A percentile compares a stretch with the other conserved stretches of the same genome.
Evolutionary conservation across 1,140 invertebrate species (phyloP).

Genomic region (Ceratoteleas bidentatus): DNA sequence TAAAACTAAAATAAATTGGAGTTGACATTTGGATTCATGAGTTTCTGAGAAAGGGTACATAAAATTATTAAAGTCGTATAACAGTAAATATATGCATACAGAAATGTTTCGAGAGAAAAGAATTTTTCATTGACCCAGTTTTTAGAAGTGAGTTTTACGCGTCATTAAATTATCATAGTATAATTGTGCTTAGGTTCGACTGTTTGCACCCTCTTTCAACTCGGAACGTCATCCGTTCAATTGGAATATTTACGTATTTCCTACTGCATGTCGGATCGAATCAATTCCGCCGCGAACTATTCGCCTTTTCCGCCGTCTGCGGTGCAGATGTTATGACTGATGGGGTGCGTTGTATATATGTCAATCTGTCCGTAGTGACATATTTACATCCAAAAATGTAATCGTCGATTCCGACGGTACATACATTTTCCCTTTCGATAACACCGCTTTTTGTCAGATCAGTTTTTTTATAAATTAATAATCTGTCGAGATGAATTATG

Average conservation of each 20-base stretch:
- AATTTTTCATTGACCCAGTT: too few relatives aligned
- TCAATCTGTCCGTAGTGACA: constrained; percentile 16
- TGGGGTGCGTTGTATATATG: constrained; percentile 14
- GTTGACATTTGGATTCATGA: too few relatives aligned
- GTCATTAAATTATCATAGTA: background rate
- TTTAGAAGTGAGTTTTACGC: too few relatives aligned
- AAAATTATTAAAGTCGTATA: too few relatives aligned
- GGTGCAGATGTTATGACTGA: constrained; percentile 17
- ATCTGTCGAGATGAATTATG: too few relatives aligned
- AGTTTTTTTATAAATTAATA: too few relatives aligned
- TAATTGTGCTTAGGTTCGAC: background rate
- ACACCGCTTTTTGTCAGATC: too few relatives aligned
- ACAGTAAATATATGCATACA: too few relatives aligned
- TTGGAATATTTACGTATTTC: constrained; percentile 6
- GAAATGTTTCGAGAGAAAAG: too few relatives aligned
- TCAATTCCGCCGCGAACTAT: constrained; percentile 13
- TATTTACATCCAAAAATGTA: constrained; percentile 27
- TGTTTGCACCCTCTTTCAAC: background rate
- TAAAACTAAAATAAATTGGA: too few relatives aligned
- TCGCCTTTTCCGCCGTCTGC: constrained; percentile 7
- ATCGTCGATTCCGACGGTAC: constrained; percentile 3
- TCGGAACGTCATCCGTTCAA: background rate
- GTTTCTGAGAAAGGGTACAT: too few relatives aligned
- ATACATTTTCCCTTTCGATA: constrained; percentile 9
- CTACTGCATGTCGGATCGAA: constrained; percentile 2